phyloP scores from a whole-genome alignment of 2,888 invertebrate genomes.

The Callinectes sapidus region DNA sequence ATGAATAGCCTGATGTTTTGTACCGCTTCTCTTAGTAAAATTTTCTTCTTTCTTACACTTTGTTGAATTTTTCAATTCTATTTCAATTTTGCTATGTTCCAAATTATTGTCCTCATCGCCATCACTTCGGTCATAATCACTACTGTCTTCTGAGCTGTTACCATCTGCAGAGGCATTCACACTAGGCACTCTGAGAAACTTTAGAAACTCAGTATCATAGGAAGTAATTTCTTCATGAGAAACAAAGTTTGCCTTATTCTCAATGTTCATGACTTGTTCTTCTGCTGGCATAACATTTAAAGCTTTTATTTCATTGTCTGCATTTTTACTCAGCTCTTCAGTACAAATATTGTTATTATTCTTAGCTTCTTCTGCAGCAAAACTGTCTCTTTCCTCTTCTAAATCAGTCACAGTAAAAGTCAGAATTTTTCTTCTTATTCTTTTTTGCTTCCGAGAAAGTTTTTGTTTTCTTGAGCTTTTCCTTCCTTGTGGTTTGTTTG shows the following conservation, averaged over 20 bases:
- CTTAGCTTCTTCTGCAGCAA: neutral
- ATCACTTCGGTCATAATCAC: neutral
- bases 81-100: neutral
- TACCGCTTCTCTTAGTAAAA: neutral
- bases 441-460: neutral
- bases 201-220: neutral
- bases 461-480: neutral
- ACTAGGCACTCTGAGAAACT: neutral
- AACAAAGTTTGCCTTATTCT: neutral
- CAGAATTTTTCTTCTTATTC: constrained; percentile 23
- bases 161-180: neutral
- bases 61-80: neutral
- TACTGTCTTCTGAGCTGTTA: neutral
- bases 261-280: neutral
- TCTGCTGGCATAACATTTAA: neutral
- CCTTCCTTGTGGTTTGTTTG: neutral
- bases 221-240: neutral
- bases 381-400: neutral
- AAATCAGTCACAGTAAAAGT: constrained; percentile 38
- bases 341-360: neutral
- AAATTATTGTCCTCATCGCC: neutral
- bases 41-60: neutral
- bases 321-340: neutral
- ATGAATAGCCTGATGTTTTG: neutral
- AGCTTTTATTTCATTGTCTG: neutral